Evolutionary conservation across 2,113 vertebrate species (phyloP), one percentile per base, ranked within the genome.

Genomic region (Macaca mulatta): DNA sequence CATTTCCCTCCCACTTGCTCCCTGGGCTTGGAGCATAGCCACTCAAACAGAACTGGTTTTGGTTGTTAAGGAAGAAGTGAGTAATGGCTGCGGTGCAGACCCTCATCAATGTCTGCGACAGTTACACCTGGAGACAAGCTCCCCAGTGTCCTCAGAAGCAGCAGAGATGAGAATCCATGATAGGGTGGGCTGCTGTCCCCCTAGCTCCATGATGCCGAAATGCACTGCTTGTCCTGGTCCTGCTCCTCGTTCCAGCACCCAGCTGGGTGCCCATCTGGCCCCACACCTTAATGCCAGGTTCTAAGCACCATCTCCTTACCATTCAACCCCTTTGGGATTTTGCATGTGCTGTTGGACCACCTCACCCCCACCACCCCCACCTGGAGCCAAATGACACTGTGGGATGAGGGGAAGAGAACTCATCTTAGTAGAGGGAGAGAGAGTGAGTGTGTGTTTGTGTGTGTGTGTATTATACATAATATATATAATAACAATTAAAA

Each of bases 101-200:
- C 4, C 2, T 27, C 2, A 3, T 32, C 43, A 25, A 10, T 0
- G 0, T 20, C n/a, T 25, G 57, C 4, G 2, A 1, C 20, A 18
- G 72, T 57, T 17, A 17, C n/a, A 3, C 27, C n/a, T 0, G 0
- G 13, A 22, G 17, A 45, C 32, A 35, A 1, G 57, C 57, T 64
- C 23, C 30, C 11, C 23, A 35, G 1, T 25, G 72, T 48, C 20
- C 2, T 67, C 20, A 0, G 82, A 23, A 61, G 48, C 45, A 2
- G n/a, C 13, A 48, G 57, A 43, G 27, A 7, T 1, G 20, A 40
- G n/a, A 6, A 3, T 27, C 57, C 17, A 2, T 3, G 25, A 6
- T 0, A 0, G 8, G 17, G 16, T 2, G 40, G 40, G 59, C 11
- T 50, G 17, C 40, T 5, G 52, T 50, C 80, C 69, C 17, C 2